Evolutionary conservation across 2,888 invertebrate genomes (phyloP).

Genomic region (Auanema freiburgensis): DNA sequence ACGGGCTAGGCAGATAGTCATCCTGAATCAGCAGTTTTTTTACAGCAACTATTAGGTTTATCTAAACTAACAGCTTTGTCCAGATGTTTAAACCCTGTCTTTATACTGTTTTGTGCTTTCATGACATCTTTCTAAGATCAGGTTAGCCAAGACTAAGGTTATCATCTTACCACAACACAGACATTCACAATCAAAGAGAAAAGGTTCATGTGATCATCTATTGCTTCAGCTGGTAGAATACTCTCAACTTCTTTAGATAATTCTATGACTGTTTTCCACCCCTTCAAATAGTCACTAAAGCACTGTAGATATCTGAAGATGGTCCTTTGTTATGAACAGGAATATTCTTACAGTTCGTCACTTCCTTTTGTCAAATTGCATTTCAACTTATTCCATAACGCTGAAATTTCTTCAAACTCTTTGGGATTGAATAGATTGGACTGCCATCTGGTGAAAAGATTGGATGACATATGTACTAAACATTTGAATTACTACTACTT

Average conservation of each 20-base stretch:
- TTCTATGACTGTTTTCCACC: not conserved
- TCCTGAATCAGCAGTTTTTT: constrained; percentile 6
- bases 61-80: not conserved
- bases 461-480: too few species aligned
- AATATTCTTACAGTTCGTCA: not conserved
- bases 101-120: not conserved
- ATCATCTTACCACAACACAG: not conserved
- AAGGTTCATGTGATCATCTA: not conserved
- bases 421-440: constrained; percentile 7
- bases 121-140: too few species aligned
- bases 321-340: not conserved
- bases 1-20: constrained; percentile 4
- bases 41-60: not conserved
- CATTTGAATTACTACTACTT: too few species aligned
- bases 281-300: not conserved
- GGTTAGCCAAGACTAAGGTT: too few species aligned
- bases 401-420: constrained; percentile 4
- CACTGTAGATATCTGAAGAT: not conserved
- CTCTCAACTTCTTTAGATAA: not conserved
- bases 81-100: constrained; percentile 1
- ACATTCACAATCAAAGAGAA: not conserved
- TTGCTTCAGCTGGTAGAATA: not conserved
- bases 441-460: constrained; percentile 5
- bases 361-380: not conserved
- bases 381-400: not conserved